Evolutionary conservation across 2,113 vertebrate genomes (phyloP).

Genomic region (Pelobates fuscus): DNA sequence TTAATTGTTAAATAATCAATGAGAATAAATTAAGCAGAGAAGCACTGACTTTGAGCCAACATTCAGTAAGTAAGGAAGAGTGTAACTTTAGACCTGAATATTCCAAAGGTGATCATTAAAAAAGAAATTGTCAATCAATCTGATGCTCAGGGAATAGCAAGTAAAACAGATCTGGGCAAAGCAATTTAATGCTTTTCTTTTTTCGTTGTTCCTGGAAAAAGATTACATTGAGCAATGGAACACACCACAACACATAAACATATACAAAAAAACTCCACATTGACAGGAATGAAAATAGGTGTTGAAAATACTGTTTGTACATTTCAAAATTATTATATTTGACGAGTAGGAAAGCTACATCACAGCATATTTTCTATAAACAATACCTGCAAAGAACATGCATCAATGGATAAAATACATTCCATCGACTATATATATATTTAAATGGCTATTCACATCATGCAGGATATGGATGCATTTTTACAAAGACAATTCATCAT

Average conservation of each 20-base stretch:
- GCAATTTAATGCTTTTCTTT: neutral
- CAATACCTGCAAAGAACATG: neutral
- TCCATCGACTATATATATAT: neutral
- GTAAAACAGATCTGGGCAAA: neutral
- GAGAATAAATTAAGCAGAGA: neutral
- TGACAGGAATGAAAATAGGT: no score
- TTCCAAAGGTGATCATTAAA: neutral
- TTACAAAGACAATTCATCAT: no score
- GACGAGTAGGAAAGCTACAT: no score
- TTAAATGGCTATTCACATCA: neutral
- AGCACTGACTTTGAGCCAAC: neutral
- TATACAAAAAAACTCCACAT: no score
- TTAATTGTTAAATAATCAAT: neutral
- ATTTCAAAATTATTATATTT: no score
- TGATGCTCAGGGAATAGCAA: conserved; percentile 2
- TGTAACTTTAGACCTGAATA: neutral
- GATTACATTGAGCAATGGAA: no score
- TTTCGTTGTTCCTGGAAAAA: no score
- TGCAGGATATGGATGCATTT: neutral
- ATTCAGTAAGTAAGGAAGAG: neutral
- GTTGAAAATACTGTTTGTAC: no score
- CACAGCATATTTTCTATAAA: neutral
- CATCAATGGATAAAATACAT: neutral
- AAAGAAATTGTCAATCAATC: conserved; percentile 1
- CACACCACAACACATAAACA: no score